A percentile compares a stretch with the other conserved stretches of the same genome.
Evolutionary conservation across 2,113 vertebrate species (phyloP).

Genomic region (Cavia porcellus): DNA sequence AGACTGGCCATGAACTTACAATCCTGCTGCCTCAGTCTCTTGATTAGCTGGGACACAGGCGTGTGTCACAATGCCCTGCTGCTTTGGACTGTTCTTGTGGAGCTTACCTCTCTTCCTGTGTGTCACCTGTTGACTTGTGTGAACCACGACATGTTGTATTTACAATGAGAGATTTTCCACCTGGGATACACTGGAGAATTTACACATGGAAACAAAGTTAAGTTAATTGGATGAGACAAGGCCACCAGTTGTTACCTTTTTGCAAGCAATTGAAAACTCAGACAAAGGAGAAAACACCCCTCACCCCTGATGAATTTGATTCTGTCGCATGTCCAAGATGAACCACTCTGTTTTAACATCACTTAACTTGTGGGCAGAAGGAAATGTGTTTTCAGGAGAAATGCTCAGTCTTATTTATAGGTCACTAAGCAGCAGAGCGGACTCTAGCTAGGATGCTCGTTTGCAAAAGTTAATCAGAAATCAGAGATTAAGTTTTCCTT

Average conservation of each 20-base stretch:
- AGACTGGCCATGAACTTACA: background rate
- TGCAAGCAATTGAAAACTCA: too few relatives aligned
- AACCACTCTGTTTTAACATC: background rate
- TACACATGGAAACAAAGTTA: background rate
- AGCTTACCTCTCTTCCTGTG: background rate
- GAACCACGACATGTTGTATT: accelerated
- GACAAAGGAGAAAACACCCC: background rate
- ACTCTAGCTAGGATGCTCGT: background rate
- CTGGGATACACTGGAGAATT: background rate
- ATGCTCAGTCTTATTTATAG: background rate
- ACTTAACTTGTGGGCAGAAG: accelerated
- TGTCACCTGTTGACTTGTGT: background rate
- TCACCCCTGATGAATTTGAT: accelerated
- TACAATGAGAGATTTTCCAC: background rate
- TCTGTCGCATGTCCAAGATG: background rate
- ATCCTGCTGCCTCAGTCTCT: background rate
- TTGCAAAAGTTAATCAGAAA: constrained; percentile 46
- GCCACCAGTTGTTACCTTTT: accelerated
- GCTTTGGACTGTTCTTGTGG: background rate
- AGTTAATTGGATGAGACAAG: background rate
- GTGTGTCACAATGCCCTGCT: background rate
- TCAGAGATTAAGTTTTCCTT: constrained; percentile 51
- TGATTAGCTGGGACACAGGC: background rate
- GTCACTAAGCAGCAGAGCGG: background rate
- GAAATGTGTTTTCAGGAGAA: background rate